phyloP scores from a whole-genome alignment of 2,797 vertebrate species.

The Melanotaenia maccullochi region DNA sequence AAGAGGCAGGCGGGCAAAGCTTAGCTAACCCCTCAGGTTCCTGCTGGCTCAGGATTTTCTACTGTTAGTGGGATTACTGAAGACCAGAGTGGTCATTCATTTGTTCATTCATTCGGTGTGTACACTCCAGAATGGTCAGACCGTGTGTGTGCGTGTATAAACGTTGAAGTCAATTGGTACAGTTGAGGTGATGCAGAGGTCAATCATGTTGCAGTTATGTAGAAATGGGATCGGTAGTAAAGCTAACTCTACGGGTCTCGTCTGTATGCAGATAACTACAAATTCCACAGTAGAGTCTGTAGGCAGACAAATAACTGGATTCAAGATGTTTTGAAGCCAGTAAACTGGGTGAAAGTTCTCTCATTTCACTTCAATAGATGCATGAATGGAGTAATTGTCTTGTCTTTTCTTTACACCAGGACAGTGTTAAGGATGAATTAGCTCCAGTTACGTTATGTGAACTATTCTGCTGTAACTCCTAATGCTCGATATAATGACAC shows the following conservation, averaged over 20 bases:
- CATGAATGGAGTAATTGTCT: neutral
- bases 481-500: neutral
- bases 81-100: conserved; percentile 57
- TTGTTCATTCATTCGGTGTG: conserved; percentile 35
- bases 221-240: neutral
- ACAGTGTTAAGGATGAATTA: neutral
- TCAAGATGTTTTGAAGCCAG: conserved; percentile 10
- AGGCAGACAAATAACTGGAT: neutral
- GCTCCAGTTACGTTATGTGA: neutral
- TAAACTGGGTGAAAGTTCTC: conserved; percentile 21
- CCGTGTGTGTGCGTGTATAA: conserved; percentile 9
- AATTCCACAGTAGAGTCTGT: neutral
- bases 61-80: conserved; percentile 70
- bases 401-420: neutral
- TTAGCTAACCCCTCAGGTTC: conserved; percentile 60
- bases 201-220: conserved; percentile 1
- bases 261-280: neutral
- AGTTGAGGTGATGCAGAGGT: conserved; percentile 40
- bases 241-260: neutral
- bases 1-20: conserved; percentile 32
- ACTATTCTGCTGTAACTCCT: neutral
- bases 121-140: conserved; percentile 65
- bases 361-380: neutral
- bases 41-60: conserved; percentile 73
- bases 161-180: conserved; percentile 53